These are phyloP conservation scores for Cyclophora punctaria DNA, from an alignment of 2,888 invertebrate genomes.

Conservation along the genomic window DNA sequence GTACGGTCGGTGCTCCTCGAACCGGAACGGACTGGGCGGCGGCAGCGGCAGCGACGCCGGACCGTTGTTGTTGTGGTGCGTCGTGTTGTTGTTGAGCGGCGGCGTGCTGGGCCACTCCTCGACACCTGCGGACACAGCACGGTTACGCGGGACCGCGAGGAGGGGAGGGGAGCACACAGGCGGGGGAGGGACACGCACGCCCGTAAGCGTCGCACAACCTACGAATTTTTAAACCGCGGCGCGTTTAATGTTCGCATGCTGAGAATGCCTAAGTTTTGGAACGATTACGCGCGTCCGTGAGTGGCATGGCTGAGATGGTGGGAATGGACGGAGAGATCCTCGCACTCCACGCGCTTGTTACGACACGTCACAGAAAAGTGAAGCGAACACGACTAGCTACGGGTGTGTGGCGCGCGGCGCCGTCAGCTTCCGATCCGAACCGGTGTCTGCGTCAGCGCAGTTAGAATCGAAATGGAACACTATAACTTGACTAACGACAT, in stretches of 20 bases:
- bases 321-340: constrained; percentile 24
- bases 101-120: constrained; percentile 70
- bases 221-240: constrained; percentile 46
- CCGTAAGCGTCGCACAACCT: constrained; percentile 42
- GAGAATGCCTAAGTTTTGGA: constrained; percentile 43
- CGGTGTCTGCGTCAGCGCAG: neutral
- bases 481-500: constrained; percentile 20
- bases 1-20: constrained; percentile 87
- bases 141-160: constrained; percentile 83
- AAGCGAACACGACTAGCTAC: constrained; percentile 67
- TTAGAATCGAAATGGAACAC: constrained; percentile 7
- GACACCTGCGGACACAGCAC: constrained; percentile 68
- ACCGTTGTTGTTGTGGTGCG: constrained; percentile 73
- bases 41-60: constrained; percentile 64
- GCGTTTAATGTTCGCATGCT: constrained; percentile 42
- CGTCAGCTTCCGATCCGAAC: constrained; percentile 1
- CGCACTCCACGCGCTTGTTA: neutral
- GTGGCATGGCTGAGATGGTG: constrained; percentile 48
- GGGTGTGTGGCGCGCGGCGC: constrained; percentile 26
- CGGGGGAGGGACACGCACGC: constrained; percentile 44
- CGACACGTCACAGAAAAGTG: constrained; percentile 31
- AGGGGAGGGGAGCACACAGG: constrained; percentile 46
- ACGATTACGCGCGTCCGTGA: constrained; percentile 63
- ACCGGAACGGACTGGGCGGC: constrained; percentile 81
- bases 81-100: constrained; percentile 73